Evolutionary conservation across 2,888 invertebrate genomes (phyloP).

Genomic region (Junonia oenone): DNA sequence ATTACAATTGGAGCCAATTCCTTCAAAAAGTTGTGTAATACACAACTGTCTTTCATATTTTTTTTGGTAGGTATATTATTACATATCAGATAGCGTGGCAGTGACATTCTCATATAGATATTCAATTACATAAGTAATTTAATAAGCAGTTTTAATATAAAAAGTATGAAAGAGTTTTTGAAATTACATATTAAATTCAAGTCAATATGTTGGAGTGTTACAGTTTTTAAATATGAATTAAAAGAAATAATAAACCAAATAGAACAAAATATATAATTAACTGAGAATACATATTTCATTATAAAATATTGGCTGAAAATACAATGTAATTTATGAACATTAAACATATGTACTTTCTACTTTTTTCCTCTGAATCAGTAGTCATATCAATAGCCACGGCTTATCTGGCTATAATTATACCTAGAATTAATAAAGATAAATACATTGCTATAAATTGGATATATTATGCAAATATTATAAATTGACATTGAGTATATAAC

Average conservation of each 20-base stretch:
- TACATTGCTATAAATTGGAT: not conserved
- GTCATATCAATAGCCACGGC: not conserved
- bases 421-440: not conserved
- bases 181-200: too few relatives aligned
- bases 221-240: too few relatives aligned
- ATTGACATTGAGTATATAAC: not conserved
- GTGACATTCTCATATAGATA: not conserved
- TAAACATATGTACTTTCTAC: not conserved
- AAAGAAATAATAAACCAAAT: too few relatives aligned
- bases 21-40: not conserved
- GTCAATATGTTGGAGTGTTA: too few relatives aligned
- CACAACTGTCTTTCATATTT: not conserved
- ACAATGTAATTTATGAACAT: too few relatives aligned
- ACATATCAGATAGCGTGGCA: not conserved
- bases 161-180: too few relatives aligned
- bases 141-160: not conserved
- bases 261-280: too few relatives aligned
- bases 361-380: not conserved
- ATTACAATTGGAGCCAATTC: too few relatives aligned
- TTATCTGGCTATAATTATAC: not conserved
- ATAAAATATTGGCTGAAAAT: too few relatives aligned
- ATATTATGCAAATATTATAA: not conserved
- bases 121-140: not conserved
- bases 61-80: not conserved
- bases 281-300: too few relatives aligned